phyloP scores from a whole-genome alignment of 2,113 vertebrate species.

The Cynoglossus semilaevis region DNA sequence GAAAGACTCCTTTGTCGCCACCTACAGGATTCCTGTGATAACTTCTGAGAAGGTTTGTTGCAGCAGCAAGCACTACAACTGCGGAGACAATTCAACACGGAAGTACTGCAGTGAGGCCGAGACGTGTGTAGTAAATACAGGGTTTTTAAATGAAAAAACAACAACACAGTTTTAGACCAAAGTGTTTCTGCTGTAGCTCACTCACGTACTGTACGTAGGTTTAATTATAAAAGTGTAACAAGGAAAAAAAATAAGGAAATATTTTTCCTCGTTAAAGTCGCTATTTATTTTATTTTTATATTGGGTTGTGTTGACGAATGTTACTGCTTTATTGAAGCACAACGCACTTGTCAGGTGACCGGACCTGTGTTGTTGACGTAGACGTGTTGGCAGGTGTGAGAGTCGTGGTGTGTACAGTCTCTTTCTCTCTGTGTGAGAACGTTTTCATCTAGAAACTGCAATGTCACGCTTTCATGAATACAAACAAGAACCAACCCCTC shows the following conservation, averaged over 20 bases:
- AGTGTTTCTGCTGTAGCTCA: constrained; percentile 26
- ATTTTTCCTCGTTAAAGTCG: constrained; percentile 53
- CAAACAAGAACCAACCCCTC: too few relatives aligned
- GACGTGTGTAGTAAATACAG: neutral
- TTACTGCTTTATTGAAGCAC: constrained; percentile 33
- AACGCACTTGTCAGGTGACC: too few relatives aligned
- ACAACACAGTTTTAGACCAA: constrained; percentile 25
- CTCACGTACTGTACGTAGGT: constrained; percentile 4
- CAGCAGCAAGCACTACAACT: constrained; percentile 1
- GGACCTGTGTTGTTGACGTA: too few relatives aligned
- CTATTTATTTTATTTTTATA: constrained; percentile 80
- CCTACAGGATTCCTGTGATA: constrained; percentile 33
- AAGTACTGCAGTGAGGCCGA: too few relatives aligned
- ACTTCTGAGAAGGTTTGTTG: constrained; percentile 24
- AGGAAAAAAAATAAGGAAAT: constrained; percentile 69
- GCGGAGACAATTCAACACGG: neutral
- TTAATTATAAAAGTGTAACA: constrained; percentile 31
- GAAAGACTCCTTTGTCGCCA: constrained; percentile 17
- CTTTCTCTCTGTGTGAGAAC: too few relatives aligned
- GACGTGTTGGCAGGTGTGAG: too few relatives aligned
- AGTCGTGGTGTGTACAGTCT: too few relatives aligned
- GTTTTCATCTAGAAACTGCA: too few relatives aligned
- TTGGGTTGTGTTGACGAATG: constrained; percentile 31
- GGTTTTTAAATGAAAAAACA: neutral
- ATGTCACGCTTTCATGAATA: too few relatives aligned